A percentile compares a stretch with the other conserved stretches of the same genome.
These are phyloP conservation scores for Amphimedon queenslandica DNA, from an alignment of 37 sponge, comb jelly and placozoan genomes.

Conservation along the genomic window DNA sequence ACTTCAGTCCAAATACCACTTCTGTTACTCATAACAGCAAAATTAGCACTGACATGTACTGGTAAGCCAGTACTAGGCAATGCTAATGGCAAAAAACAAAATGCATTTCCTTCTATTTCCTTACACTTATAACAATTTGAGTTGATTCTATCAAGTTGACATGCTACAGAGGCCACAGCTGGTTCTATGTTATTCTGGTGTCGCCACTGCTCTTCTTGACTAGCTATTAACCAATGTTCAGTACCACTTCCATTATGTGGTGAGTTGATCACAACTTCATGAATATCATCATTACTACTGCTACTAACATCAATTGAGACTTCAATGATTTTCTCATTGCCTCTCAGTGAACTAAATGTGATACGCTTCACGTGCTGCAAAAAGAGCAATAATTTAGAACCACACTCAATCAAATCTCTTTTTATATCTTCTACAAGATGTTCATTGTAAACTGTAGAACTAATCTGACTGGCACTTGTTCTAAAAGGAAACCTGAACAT, in stretches of 20 bases:
- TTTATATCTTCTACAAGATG: conserved; percentile 11
- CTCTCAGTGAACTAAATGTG: conserved; percentile 15
- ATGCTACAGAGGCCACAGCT: neutral
- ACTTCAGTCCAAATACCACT: conserved; percentile 28
- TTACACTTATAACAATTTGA: neutral
- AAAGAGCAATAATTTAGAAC: conserved; percentile 52
- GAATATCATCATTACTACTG: neutral
- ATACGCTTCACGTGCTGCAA: conserved; percentile 32
- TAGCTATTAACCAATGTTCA: neutral
- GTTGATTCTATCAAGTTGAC: neutral
- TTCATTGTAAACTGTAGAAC: conserved; percentile 22
- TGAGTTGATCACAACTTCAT: too few species aligned
- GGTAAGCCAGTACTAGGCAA: conserved; percentile 24
- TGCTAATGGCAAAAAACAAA: conserved; percentile 38
- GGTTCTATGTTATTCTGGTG: neutral
- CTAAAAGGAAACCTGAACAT: conserved; percentile 74
- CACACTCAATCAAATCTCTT: conserved; percentile 5
- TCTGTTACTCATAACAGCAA: conserved; percentile 34
- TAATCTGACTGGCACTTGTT: conserved; percentile 26
- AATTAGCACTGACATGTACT: conserved; percentile 28
- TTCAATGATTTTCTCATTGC: neutral
- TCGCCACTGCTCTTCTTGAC: neutral
- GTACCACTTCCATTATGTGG: neutral
- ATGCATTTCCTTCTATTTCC: conserved; percentile 9
- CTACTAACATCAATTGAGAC: neutral